Evolutionary conservation across 2,888 invertebrate species (phyloP), one percentile per base, ranked within the genome.

Genomic region (Lobophora halterata): DNA sequence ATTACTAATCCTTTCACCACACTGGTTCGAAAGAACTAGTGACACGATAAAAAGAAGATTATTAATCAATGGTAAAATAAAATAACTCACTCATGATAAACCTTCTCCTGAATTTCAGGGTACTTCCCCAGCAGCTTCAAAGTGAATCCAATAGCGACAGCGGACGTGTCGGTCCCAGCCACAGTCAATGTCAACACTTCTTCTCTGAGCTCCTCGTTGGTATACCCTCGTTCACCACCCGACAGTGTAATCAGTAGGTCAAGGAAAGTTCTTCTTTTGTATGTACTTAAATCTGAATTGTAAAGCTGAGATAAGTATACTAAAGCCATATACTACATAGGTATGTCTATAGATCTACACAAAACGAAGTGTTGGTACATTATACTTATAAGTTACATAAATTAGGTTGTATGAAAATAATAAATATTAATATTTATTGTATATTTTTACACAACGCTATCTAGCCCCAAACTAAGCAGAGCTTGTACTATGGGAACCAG

Each of bases 181-280:
- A 90, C 62, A 33, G 88, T 80, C 38, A 91, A 73, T 0, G 90
- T 90, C 31, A 90, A 67, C 0, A 90, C 79, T 68, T 91, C 91
- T 51, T 91, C 90, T 36, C 89, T 67, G 1, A 91, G 51, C 48
- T 91, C 90, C 17, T 75, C 52, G 47, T 90, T 77, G 0, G 80
- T 88, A 20, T 89, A 89, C 10, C 88, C 88, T 1, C 66, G 78
- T 3, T 87, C 87, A 3, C 78, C 78, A 0, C 88, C 83, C 16
- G 89, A 87, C 2, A 88, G 56, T 7, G 79, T 70, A 45, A 91
- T 85, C 6, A 91, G 58, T 3, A 89, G 61, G 42, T 91, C 90
- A 34, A 91, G 61, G 55, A 91, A 91, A 0, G 88, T 83, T 58
- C 86, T 88, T 12, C 61, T 78, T 43, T 69, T 76, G 46, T 82